Evolutionary conservation across 2,113 vertebrate genomes (phyloP).

Genomic region (Lasiurus cinereus): DNA sequence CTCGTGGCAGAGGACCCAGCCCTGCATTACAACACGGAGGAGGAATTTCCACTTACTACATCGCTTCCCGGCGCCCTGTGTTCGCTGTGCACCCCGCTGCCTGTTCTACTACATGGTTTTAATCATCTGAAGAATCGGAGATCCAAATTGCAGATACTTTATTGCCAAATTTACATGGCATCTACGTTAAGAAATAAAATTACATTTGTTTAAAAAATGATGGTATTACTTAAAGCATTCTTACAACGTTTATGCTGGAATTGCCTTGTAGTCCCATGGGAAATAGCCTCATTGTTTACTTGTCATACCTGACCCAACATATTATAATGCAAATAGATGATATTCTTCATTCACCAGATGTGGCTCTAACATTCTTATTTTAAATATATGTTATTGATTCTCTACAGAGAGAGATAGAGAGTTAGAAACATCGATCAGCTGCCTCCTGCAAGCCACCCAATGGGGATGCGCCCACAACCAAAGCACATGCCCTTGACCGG

Average conservation of each 20-base stretch:
- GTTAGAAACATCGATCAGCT: no score
- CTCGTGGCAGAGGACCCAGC: background rate
- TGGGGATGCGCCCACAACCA: no score
- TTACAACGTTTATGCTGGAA: conserved; percentile 52
- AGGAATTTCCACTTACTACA: background rate
- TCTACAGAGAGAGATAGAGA: no score
- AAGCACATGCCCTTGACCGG: no score
- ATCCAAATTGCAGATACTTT: background rate
- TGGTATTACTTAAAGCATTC: background rate
- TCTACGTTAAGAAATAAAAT: conserved; percentile 26
- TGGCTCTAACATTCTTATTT: background rate
- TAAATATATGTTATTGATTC: no score
- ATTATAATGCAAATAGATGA: background rate
- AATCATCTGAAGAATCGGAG: background rate
- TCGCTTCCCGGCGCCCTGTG: background rate
- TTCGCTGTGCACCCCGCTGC: background rate
- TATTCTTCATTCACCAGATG: background rate
- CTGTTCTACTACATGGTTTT: background rate
- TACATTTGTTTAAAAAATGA: background rate
- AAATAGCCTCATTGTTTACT: conserved; percentile 32
- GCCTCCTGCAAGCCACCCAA: no score
- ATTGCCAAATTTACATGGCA: background rate
- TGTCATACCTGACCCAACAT: background rate
- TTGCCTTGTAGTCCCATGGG: background rate
- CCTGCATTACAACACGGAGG: background rate